phyloP scores from a whole-genome alignment of 2,113 vertebrate genomes.

The Grammomys surdaster region DNA sequence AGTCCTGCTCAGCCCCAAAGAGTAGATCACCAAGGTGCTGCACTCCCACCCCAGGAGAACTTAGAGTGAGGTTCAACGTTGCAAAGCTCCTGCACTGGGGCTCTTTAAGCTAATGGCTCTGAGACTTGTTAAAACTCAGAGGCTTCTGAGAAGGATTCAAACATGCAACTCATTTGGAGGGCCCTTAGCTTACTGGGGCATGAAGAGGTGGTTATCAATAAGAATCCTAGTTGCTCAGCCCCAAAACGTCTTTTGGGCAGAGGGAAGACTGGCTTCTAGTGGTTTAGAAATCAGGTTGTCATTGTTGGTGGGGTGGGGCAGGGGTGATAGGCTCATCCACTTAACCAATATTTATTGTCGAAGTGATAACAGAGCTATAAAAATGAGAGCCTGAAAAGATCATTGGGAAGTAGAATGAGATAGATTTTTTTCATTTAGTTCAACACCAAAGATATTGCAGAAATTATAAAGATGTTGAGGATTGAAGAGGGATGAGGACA shows the following conservation, averaged over 20 bases:
- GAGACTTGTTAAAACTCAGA: conserved; percentile 2
- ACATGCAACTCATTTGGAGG: background rate
- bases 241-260: background rate
- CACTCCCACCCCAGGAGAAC: conserved; percentile 1
- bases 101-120: background rate
- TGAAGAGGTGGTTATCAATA: background rate
- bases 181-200: background rate
- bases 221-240: background rate
- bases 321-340: background rate
- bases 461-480: background rate
- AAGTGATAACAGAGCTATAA: background rate
- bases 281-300: background rate
- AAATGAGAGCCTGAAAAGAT: background rate
- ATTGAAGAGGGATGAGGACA: background rate
- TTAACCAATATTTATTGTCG: background rate
- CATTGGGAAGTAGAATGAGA: background rate
- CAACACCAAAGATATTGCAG: background rate
- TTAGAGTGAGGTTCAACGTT: background rate
- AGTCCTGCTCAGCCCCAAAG: conserved; percentile 5
- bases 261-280: background rate
- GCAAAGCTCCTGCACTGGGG: background rate
- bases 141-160: background rate
- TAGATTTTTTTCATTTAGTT: background rate
- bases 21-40: background rate
- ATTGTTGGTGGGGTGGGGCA: background rate